These are phyloP conservation scores for Sander lucioperca DNA, from an alignment of 2,113 vertebrate genomes.

Conservation along the genomic window DNA sequence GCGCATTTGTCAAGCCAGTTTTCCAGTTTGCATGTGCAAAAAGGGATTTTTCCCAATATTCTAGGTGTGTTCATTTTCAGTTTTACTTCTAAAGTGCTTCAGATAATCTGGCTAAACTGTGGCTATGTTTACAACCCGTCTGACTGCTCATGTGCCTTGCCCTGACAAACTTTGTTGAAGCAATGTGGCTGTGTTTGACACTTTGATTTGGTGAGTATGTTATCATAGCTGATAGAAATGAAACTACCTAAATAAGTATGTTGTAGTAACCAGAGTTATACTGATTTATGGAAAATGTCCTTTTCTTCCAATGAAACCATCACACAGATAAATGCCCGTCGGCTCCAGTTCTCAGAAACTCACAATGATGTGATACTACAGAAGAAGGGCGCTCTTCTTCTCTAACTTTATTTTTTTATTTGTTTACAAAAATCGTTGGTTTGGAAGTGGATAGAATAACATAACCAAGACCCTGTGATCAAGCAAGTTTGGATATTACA, in stretches of 20 bases:
- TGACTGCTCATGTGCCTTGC: background rate
- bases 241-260: background rate
- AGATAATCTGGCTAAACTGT: background rate
- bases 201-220: background rate
- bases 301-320: background rate
- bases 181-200: background rate
- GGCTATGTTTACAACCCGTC: background rate
- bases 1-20: too few relatives aligned
- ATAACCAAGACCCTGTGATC: slow-evolving; percentile 17
- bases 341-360: slow-evolving; percentile 12
- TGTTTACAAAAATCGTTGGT: slow-evolving; percentile 20
- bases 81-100: background rate
- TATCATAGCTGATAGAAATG: background rate
- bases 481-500: slow-evolving; percentile 13
- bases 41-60: too few relatives aligned
- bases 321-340: background rate
- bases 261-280: background rate
- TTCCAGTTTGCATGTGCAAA: too few relatives aligned
- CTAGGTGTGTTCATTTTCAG: background rate
- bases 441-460: slow-evolving; percentile 21
- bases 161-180: background rate
- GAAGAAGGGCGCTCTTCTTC: background rate
- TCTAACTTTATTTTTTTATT: slow-evolving; percentile 3
- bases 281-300: background rate
- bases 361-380: background rate